Percentiles rank a stretch among this genome's conserved stretches.
These are phyloP conservation scores for Typhlomys cinereus DNA, from an alignment of 2,113 vertebrate genomes.

Conservation along the genomic window DNA sequence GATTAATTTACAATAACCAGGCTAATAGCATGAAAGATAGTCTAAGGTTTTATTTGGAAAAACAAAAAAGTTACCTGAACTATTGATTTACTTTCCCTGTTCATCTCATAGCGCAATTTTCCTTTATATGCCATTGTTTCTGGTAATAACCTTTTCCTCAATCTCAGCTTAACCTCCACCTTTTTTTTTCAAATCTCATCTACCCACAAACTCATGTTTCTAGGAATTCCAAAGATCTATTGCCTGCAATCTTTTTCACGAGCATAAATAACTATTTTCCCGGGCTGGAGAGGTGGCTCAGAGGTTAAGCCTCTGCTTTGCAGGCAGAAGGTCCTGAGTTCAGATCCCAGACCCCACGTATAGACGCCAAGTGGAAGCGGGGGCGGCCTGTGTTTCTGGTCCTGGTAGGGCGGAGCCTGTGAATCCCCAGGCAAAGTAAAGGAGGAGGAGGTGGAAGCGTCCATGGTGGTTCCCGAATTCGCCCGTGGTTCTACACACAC, in stretches of 20 bases:
- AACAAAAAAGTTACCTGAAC: not conserved
- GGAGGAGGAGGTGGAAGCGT: too few species aligned
- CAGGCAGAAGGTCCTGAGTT: too few species aligned
- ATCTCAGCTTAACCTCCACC: not conserved
- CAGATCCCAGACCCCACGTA: too few species aligned
- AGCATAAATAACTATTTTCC: not conserved
- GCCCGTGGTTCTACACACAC: too few species aligned
- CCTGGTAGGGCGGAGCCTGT: too few species aligned
- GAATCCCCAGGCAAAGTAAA: too few species aligned
- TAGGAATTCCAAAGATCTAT: not conserved
- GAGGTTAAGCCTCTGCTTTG: too few species aligned
- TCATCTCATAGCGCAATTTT: not conserved
- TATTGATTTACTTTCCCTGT: not conserved
- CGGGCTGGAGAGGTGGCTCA: too few species aligned
- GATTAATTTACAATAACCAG: constrained; percentile 7
- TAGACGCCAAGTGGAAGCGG: too few species aligned
- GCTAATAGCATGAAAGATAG: not conserved
- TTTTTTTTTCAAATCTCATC: constrained; percentile 28
- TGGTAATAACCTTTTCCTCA: not conserved
- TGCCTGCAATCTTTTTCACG: not conserved
- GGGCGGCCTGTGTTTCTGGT: too few species aligned
- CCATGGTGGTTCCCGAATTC: too few species aligned
- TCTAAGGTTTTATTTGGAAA: not conserved
- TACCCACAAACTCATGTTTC: not conserved
- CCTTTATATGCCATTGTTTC: not conserved